Percentiles rank a stretch among this genome's conserved stretches.
These are phyloP conservation scores for Liopterus haemorrhoidalis DNA, from an alignment of 2,888 invertebrate species.

Conservation along the genomic window DNA sequence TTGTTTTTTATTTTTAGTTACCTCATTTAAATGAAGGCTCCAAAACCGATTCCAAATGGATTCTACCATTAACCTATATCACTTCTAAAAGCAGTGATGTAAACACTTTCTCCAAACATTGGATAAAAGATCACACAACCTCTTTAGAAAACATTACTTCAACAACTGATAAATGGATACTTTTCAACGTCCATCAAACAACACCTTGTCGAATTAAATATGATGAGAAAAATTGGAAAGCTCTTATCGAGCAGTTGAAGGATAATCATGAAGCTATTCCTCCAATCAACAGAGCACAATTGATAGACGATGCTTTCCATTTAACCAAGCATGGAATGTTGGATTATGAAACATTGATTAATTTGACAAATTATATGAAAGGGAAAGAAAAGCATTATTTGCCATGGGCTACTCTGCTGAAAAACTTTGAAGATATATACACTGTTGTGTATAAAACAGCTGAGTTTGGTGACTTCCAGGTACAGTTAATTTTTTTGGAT, in stretches of 20 bases:
- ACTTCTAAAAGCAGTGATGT: slow-evolving; percentile 34
- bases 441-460: slow-evolving; percentile 49
- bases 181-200: slow-evolving; percentile 57
- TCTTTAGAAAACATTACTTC: slow-evolving; percentile 36
- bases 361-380: slow-evolving; percentile 57
- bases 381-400: slow-evolving; percentile 57
- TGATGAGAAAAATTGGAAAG: slow-evolving; percentile 53
- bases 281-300: slow-evolving; percentile 59
- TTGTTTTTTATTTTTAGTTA: too few species aligned
- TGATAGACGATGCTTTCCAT: slow-evolving; percentile 68
- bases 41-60: slow-evolving; percentile 48
- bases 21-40: too few species aligned
- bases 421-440: slow-evolving; percentile 51
- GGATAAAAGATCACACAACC: slow-evolving; percentile 31
- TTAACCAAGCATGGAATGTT: slow-evolving; percentile 55
- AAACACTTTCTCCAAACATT: not conserved
- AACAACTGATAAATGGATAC: slow-evolving; percentile 47
- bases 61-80: slow-evolving; percentile 54
- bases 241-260: slow-evolving; percentile 47
- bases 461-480: slow-evolving; percentile 50
- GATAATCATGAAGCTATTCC: slow-evolving; percentile 47
- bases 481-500: slow-evolving; percentile 30
- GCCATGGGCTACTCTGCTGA: slow-evolving; percentile 60
- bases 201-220: slow-evolving; percentile 63
- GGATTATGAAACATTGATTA: slow-evolving; percentile 56